These are phyloP conservation scores for Dioctria linearis DNA, from an alignment of 2,888 invertebrate genomes.

Conservation along the genomic window DNA sequence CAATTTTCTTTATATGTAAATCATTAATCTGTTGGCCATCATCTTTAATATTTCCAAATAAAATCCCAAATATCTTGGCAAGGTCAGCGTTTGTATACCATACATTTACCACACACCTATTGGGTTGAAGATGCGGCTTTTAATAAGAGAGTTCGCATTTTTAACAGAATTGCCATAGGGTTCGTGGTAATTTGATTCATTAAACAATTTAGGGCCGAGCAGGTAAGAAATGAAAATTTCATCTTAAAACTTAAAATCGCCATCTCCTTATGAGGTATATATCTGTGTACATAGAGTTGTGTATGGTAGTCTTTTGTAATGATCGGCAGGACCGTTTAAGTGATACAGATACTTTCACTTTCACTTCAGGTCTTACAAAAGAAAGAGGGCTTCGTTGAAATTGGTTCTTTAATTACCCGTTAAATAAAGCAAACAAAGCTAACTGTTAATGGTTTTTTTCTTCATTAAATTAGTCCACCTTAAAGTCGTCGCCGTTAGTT, in stretches of 20 bases:
- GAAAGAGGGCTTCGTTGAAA: slow-evolving; percentile 25
- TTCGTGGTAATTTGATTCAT: neutral
- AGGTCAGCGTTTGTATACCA: too few relatives aligned
- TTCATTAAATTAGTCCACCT: too few relatives aligned
- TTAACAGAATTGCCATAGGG: too few relatives aligned
- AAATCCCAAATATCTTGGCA: too few relatives aligned
- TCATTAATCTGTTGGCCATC: too few relatives aligned
- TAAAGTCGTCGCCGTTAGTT: too few relatives aligned
- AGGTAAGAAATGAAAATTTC: neutral
- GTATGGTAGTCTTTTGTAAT: neutral
- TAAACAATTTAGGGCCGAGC: neutral
- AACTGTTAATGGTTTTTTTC: slow-evolving; percentile 6
- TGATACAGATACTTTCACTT: slow-evolving; percentile 39
- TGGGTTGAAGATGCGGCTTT: too few relatives aligned
- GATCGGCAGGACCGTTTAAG: slow-evolving; percentile 2
- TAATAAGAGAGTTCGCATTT: too few relatives aligned
- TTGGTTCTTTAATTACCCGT: neutral
- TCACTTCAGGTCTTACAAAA: slow-evolving; percentile 7
- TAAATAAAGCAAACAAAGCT: slow-evolving; percentile 29
- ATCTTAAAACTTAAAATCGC: neutral
- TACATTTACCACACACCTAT: too few relatives aligned
- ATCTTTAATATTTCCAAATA: too few relatives aligned
- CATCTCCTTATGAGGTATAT: neutral
- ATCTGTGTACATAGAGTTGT: neutral
- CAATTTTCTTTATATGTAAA: too few relatives aligned